These are phyloP conservation scores for Dendrocopos noguchii DNA, from an alignment of 2,113 vertebrate genomes.

Conservation along the genomic window DNA sequence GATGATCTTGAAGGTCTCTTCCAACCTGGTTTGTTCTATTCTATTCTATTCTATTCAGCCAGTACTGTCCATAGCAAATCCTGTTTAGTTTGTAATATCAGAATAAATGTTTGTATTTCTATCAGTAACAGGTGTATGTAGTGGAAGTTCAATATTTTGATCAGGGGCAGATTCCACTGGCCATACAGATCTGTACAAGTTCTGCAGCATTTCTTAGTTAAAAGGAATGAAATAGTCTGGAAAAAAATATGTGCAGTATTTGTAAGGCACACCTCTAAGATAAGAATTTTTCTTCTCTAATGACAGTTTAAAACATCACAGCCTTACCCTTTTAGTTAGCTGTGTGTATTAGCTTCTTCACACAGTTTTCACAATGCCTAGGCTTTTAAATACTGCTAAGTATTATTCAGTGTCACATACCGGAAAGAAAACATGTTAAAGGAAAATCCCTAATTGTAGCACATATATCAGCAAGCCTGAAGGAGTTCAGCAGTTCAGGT, in stretches of 20 bases:
- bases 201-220: not conserved
- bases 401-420: not conserved
- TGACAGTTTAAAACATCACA: not conserved
- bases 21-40: too few relatives aligned
- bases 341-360: slow-evolving; percentile 2
- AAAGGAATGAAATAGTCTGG: not conserved
- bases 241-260: not conserved
- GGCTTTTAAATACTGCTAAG: not conserved
- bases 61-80: not conserved
- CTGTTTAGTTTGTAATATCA: not conserved
- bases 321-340: not conserved
- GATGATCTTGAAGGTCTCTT: too few relatives aligned
- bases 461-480: not conserved
- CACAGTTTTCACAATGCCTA: not conserved
- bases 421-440: not conserved
- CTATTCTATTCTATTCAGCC: too few relatives aligned
- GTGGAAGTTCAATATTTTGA: not conserved
- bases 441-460: not conserved
- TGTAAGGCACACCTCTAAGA: not conserved
- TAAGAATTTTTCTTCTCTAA: not conserved
- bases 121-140: not conserved
- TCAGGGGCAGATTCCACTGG: not conserved
- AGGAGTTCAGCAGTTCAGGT: not conserved
- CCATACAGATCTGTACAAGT: not conserved
- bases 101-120: not conserved